Evolutionary conservation across 2,113 vertebrate genomes (phyloP).

Genomic region (Mesocricetus auratus): DNA sequence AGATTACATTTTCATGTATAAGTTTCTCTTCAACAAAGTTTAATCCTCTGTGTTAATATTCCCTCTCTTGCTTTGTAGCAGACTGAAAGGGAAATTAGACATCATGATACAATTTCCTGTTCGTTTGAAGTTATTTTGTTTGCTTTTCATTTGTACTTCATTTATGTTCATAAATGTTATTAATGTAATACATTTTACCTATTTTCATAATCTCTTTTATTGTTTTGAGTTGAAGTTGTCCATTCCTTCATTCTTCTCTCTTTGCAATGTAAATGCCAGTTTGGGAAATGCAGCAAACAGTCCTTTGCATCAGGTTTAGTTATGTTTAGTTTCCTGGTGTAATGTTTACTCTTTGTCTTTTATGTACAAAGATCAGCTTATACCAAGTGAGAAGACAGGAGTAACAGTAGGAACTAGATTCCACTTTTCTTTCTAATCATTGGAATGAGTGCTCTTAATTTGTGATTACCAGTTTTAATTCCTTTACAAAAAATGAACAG

Average conservation of each 20-base stretch:
- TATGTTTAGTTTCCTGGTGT: constrained; percentile 41
- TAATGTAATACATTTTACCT: constrained; percentile 80
- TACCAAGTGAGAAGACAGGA: constrained; percentile 40
- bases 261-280: constrained; percentile 73
- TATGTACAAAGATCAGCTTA: constrained; percentile 49
- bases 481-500: neutral
- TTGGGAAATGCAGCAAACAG: neutral
- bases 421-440: neutral
- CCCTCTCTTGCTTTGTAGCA: constrained; percentile 82
- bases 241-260: constrained; percentile 51
- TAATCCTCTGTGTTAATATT: constrained; percentile 62
- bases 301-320: neutral
- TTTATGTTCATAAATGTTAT: constrained; percentile 76
- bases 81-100: constrained; percentile 88
- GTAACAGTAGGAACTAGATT: constrained; percentile 62
- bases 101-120: constrained; percentile 73
- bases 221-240: constrained; percentile 77
- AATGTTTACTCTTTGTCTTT: constrained; percentile 42
- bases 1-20: constrained; percentile 54
- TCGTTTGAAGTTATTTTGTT: constrained; percentile 73
- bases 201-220: constrained; percentile 71
- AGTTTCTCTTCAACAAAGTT: constrained; percentile 34
- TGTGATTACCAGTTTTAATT: constrained; percentile 27
- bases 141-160: constrained; percentile 75
- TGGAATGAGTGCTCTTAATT: neutral